These are phyloP conservation scores for Eremobia ochroleuca DNA, from an alignment of 2,888 invertebrate species.

Conservation along the genomic window DNA sequence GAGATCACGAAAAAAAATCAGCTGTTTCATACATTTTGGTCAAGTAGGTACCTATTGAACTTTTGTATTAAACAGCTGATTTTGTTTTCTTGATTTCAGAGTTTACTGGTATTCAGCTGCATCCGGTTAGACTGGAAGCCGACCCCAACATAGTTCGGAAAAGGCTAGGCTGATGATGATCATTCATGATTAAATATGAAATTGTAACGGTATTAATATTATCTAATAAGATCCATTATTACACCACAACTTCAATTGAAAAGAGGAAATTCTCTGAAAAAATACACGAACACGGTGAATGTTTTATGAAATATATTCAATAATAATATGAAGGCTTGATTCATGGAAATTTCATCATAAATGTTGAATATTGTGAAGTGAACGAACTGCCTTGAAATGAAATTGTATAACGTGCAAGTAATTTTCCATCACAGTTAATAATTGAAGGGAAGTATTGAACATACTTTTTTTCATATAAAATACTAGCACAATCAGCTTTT, in stretches of 20 bases:
- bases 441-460: background rate
- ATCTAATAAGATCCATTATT: background rate
- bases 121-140: too few relatives aligned
- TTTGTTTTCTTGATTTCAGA: too few relatives aligned
- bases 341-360: slow-evolving; percentile 10
- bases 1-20: too few relatives aligned
- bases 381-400: background rate
- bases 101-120: too few relatives aligned
- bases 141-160: too few relatives aligned
- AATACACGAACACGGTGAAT: background rate
- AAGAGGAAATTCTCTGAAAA: background rate
- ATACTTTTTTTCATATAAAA: too few relatives aligned
- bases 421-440: background rate
- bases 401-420: background rate
- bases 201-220: background rate
- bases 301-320: slow-evolving; percentile 23
- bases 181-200: too few relatives aligned
- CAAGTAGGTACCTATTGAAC: too few relatives aligned
- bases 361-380: background rate
- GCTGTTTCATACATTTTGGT: too few relatives aligned
- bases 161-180: too few relatives aligned
- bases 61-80: too few relatives aligned
- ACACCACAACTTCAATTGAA: background rate
- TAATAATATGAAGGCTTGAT: slow-evolving; percentile 8
- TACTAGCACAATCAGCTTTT: too few relatives aligned